phyloP scores from a whole-genome alignment of 2,113 vertebrate genomes.

The Actenoides hombroni region DNA sequence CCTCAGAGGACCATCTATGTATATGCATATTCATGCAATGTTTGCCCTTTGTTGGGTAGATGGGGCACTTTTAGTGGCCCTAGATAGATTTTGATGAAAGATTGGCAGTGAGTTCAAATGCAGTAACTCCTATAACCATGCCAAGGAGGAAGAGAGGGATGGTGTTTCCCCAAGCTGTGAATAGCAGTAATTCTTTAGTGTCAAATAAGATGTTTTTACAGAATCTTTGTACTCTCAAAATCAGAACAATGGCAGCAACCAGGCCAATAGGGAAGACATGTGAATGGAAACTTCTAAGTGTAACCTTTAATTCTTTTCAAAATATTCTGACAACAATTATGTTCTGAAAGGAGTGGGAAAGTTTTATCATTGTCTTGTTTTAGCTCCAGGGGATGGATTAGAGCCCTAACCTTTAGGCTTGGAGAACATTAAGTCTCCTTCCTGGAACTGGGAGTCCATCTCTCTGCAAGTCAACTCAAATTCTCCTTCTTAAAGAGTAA shows the following conservation, averaged over 20 bases:
- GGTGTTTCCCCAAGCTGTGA: not conserved
- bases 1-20: not conserved
- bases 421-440: not conserved
- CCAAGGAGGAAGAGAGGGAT: not conserved
- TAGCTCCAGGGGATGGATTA: conserved; percentile 40
- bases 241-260: conserved; percentile 6
- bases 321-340: not conserved
- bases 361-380: not conserved
- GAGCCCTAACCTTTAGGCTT: conserved; percentile 2
- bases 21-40: rapidly evolving
- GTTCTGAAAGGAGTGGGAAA: not conserved
- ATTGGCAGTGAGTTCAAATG: not conserved
- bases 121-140: not conserved
- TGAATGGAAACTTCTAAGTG: not conserved
- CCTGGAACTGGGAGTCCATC: conserved; percentile 11
- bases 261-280: conserved; percentile 6
- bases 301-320: conserved; percentile 5
- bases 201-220: not conserved
- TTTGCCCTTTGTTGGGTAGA: not conserved
- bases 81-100: not conserved
- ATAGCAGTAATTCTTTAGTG: not conserved
- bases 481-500: not conserved
- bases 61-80: not conserved
- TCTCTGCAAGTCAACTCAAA: not conserved
- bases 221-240: not conserved